A percentile compares a stretch with the other conserved stretches of the same genome.
Evolutionary conservation across 2,888 invertebrate species (phyloP).

Genomic region (Drosophila pseudotalamancana): DNA sequence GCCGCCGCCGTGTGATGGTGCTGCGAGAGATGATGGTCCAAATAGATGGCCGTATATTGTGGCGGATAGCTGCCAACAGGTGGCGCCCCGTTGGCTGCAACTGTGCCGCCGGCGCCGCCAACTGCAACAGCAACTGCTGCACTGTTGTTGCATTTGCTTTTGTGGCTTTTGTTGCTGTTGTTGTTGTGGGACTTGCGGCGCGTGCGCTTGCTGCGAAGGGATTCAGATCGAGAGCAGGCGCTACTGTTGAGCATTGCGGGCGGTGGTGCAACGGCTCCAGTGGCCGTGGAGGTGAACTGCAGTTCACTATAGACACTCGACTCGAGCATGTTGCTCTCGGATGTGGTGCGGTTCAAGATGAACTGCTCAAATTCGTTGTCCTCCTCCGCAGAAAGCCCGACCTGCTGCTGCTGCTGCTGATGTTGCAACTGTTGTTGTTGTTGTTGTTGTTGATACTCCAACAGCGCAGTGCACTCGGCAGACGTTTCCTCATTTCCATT

Average conservation of each 20-base stretch:
- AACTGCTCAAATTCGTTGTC: constrained; percentile 77
- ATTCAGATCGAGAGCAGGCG: constrained; percentile 72
- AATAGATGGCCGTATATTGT: constrained; percentile 82
- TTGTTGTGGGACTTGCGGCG: constrained; percentile 72
- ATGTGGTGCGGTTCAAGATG: constrained; percentile 79
- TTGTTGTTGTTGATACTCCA: constrained; percentile 40
- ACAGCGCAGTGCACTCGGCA: constrained; percentile 73
- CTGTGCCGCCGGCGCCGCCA: constrained; percentile 22
- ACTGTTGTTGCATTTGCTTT: constrained; percentile 46
- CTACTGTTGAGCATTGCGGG: constrained; percentile 68
- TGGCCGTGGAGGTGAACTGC: constrained; percentile 54
- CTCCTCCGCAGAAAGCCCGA: constrained; percentile 26
- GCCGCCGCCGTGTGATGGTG: constrained; percentile 21
- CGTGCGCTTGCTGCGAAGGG: constrained; percentile 75
- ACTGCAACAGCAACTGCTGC: constrained; percentile 20
- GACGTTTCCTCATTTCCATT: constrained; percentile 58
- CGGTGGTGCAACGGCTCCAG: constrained; percentile 2
- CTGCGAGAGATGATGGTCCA: constrained; percentile 71
- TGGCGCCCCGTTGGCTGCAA: constrained; percentile 41
- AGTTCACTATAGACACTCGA: constrained; percentile 81
- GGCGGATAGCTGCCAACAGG: constrained; percentile 78
- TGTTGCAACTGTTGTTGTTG: constrained; percentile 41
- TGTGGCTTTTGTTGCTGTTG: constrained; percentile 36
- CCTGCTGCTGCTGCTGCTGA: constrained; percentile 36
- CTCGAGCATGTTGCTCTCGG: constrained; percentile 81